Evolutionary conservation across 37 sponge, comb jelly and placozoan genomes (phyloP).

Genomic region (Diacarnus erythraeanus): DNA sequence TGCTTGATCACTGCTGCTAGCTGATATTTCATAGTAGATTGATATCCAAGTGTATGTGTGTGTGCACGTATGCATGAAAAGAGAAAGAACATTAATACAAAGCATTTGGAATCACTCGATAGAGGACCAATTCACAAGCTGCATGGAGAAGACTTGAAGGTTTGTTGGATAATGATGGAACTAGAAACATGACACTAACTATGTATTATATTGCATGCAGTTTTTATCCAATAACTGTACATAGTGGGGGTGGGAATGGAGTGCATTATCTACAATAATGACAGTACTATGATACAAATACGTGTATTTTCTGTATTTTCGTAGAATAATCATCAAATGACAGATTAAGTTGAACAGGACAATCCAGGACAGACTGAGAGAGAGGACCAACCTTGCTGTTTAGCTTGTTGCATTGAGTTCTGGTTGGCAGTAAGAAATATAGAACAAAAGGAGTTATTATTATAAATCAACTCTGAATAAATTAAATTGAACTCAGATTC

Average conservation of each 20-base stretch:
- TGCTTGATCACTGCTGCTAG: not conserved
- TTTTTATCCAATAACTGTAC: not conserved
- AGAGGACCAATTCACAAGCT: not conserved
- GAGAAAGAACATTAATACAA: not conserved
- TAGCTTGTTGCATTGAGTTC: slow-evolving; percentile 35
- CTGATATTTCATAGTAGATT: too few species aligned
- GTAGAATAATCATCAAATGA: not conserved
- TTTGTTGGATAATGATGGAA: not conserved
- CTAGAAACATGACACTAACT: too few species aligned
- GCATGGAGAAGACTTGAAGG: not conserved
- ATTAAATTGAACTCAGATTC: not conserved
- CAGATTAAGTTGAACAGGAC: not conserved
- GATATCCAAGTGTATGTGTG: slow-evolving; percentile 4
- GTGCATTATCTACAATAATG: not conserved
- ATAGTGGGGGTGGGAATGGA: not conserved
- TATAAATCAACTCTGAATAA: slow-evolving; percentile 1
- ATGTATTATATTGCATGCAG: not conserved
- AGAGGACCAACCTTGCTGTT: slow-evolving; percentile 51
- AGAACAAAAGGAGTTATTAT: slow-evolving; percentile 13
- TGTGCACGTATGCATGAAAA: not conserved
- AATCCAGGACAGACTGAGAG: not conserved
- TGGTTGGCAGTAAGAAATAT: slow-evolving; percentile 23
- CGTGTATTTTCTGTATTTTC: too few species aligned
- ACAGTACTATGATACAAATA: not conserved
- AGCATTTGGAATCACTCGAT: not conserved